Percentiles rank a stretch among this genome's conserved stretches.
These are phyloP conservation scores for Wiebesia pumilae DNA, from an alignment of 1,140 invertebrate species.

Conservation along the genomic window DNA sequence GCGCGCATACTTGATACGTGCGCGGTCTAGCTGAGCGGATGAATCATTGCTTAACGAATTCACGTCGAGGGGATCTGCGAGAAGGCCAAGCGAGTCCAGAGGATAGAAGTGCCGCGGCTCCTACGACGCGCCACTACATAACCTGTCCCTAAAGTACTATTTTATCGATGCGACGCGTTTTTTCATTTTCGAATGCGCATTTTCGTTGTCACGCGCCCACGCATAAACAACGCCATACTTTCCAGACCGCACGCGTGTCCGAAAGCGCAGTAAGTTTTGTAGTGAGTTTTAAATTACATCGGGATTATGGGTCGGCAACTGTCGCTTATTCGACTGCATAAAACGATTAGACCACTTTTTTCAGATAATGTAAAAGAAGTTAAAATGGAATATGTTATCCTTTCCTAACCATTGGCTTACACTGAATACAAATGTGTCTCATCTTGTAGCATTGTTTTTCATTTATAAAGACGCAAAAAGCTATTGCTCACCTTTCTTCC, in stretches of 20 bases:
- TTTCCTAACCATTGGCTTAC: neutral
- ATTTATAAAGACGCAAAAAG: too few relatives aligned
- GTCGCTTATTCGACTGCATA: too few relatives aligned
- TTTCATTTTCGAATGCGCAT: neutral
- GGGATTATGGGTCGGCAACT: too few relatives aligned
- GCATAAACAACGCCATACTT: too few relatives aligned
- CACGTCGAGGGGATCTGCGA: neutral
- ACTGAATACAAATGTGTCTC: neutral
- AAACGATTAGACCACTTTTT: neutral
- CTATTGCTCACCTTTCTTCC: neutral
- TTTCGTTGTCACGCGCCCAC: too few relatives aligned
- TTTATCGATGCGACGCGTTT: too few relatives aligned
- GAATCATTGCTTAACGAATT: slow-evolving; percentile 8
- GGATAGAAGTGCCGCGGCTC: neutral
- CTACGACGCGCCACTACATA: too few relatives aligned
- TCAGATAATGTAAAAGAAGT: neutral
- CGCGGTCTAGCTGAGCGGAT: neutral
- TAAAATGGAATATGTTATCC: neutral
- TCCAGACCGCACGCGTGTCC: too few relatives aligned
- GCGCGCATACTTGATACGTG: neutral
- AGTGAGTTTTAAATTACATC: too few relatives aligned
- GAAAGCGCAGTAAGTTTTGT: too few relatives aligned
- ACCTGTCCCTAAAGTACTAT: too few relatives aligned
- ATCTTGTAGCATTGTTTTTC: neutral
- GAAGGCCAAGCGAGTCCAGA: neutral